Evolutionary conservation across 2,888 invertebrate species (phyloP), one percentile per base, ranked within the genome.

Genomic region (Hedya salicella): DNA sequence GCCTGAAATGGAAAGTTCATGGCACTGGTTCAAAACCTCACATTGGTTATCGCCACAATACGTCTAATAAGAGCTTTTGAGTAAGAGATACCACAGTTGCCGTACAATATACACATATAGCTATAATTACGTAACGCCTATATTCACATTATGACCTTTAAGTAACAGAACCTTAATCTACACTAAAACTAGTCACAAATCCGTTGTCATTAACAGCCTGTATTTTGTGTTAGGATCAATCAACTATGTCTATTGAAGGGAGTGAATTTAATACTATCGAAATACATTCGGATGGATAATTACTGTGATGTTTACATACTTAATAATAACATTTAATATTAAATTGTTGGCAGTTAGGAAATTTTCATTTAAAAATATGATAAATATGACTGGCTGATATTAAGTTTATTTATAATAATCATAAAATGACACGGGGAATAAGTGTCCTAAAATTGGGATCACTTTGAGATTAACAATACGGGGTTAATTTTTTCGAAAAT

Each of bases 201-300:
- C 91, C 91, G 84, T 91, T 87, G 86, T 91, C 83, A 85, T 79
- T 90, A 87, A 91, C 90, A 90, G 89, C 91, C 91, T 82, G 90
- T 81, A 75, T 78, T 42, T 78, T 82, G 79, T 79, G 78, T 82
- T 83, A 85, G 81, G 80, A 83, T 82, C 62, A 73, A 70, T 71
- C 71, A 68, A 78, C 76, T 61, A 66, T 54, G 0, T 56, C 63
- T 68, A 68, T 60, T 49, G 54, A 62, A 49, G 32, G 49, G n/a
- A 11, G 32, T 40, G n/a, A n/a, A n/a, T n/a, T n/a, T 64, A 60
- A 65, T 65, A 57, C 56, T 48, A 49, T 42, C 42, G 13, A 50
- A 54, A 65, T 64, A 60, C 44, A 40, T 56, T 42, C 32, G 46
- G 60, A 60, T 46, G 44, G 64, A 60, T 60, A 53, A 44, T 57